Evolutionary conservation across 92 coral and sea anemone genomes (phyloP).

Genomic region (Hydrozoanthus gracilis): DNA sequence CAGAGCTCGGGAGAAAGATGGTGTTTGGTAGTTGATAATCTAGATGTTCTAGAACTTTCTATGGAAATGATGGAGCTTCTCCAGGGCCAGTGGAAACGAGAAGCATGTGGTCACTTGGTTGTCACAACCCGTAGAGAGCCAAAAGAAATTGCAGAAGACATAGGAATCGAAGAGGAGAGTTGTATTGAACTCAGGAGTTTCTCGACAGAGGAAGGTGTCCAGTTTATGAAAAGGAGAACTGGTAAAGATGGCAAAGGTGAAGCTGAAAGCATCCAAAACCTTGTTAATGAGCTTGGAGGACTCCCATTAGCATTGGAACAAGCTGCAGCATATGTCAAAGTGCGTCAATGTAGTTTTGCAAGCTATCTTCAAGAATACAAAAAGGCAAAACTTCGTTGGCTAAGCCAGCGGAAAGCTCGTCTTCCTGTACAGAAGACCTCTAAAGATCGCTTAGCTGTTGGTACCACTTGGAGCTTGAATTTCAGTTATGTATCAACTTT

Average conservation of each 20-base stretch:
- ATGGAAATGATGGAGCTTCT: slow-evolving; percentile 67
- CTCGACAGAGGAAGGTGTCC: slow-evolving; percentile 58
- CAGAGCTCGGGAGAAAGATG: slow-evolving; percentile 50
- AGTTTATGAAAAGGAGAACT: slow-evolving; percentile 60
- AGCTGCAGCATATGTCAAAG: slow-evolving; percentile 79
- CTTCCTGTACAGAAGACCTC: slow-evolving; percentile 60
- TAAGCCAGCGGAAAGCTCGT: slow-evolving; percentile 62
- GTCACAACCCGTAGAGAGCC: slow-evolving; percentile 82
- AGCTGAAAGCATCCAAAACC: slow-evolving; percentile 10
- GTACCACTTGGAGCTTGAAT: slow-evolving; percentile 86
- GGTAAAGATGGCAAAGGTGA: slow-evolving; percentile 27
- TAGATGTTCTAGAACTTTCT: slow-evolving; percentile 76
- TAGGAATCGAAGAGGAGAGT: slow-evolving; percentile 51
- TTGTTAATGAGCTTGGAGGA: slow-evolving; percentile 77
- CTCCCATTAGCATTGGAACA: slow-evolving; percentile 90
- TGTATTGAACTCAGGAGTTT: slow-evolving; percentile 68
- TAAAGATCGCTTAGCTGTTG: slow-evolving; percentile 71
- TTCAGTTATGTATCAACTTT: slow-evolving; percentile 60
- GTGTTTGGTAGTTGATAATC: slow-evolving; percentile 78
- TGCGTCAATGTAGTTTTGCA: slow-evolving; percentile 49
- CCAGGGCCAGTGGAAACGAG: slow-evolving; percentile 76
- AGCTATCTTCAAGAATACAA: slow-evolving; percentile 68
- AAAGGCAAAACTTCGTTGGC: slow-evolving; percentile 52
- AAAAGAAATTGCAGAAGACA: slow-evolving; percentile 48
- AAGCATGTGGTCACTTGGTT: slow-evolving; percentile 71